phyloP scores from a whole-genome alignment of 2,888 invertebrate genomes.

The Phytoseiulus persimilis region DNA sequence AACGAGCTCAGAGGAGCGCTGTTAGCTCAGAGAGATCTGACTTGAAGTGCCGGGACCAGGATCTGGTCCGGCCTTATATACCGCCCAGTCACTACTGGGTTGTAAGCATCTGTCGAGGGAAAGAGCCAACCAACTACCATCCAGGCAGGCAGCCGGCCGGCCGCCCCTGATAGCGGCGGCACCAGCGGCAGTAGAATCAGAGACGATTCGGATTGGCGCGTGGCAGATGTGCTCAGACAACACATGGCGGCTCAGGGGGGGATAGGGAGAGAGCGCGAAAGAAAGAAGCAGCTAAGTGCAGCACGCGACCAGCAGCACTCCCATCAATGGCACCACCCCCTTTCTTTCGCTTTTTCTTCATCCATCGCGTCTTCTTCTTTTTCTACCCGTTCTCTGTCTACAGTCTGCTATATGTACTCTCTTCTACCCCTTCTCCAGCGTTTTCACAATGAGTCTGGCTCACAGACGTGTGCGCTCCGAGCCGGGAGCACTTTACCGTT shows the following conservation, averaged over 20 bases:
- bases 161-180: background rate
- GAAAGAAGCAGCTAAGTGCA: background rate
- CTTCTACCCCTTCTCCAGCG: background rate
- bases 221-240: constrained; percentile 36
- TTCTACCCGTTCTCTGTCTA: background rate
- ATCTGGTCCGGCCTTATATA: background rate
- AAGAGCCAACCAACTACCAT: background rate
- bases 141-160: background rate
- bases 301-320: constrained; percentile 9
- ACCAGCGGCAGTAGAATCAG: background rate
- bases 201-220: constrained; percentile 30
- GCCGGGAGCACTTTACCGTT: background rate
- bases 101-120: constrained; percentile 36
- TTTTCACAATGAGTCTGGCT: background rate
- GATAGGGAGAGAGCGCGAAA: constrained; percentile 11
- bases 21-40: background rate
- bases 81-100: background rate
- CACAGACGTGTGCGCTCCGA: background rate
- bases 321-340: background rate
- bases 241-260: constrained; percentile 29
- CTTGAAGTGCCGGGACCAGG: background rate
- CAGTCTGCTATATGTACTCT: background rate
- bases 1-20: background rate
- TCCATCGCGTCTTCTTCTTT: background rate
- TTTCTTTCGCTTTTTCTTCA: background rate